Percentiles rank a stretch among this genome's conserved stretches.
These are phyloP conservation scores for Scrobipalpa costella DNA, from an alignment of 2,888 invertebrate species.

Conservation along the genomic window DNA sequence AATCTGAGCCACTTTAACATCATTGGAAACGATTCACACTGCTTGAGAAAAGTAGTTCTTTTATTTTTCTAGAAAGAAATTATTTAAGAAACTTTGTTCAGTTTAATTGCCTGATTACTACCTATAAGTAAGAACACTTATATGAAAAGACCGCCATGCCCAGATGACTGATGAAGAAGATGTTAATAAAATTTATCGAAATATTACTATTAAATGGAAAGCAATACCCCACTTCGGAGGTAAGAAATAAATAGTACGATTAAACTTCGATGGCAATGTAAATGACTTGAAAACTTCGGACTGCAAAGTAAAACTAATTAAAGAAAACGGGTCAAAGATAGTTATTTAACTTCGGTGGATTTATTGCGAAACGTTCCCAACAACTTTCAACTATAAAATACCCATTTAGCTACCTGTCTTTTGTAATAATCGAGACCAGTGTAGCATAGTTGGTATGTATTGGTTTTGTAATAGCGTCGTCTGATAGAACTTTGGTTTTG, in stretches of 20 bases:
- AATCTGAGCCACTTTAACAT: no score
- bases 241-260: constrained; percentile 10
- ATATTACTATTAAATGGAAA: not conserved
- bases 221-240: not conserved
- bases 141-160: no score
- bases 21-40: no score
- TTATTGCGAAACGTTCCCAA: constrained; percentile 21
- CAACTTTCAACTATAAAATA: constrained; percentile 5
- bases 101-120: no score
- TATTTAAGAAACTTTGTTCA: no score
- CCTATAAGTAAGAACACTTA: no score
- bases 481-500: not conserved
- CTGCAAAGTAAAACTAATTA: constrained; percentile 18
- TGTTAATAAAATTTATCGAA: not conserved
- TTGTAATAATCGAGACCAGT: not conserved
- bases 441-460: not conserved
- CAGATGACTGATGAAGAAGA: no score
- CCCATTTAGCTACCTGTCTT: not conserved
- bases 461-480: not conserved
- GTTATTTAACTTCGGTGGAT: constrained; percentile 21
- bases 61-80: no score
- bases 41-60: no score
- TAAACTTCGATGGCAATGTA: constrained; percentile 12
- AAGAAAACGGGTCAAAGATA: constrained; percentile 18
- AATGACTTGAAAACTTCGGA: constrained; percentile 14